A percentile compares a stretch with the other conserved stretches of the same genome.
These are phyloP conservation scores for Calvadosia cruxmelitensis DNA, from an alignment of 30 jellyfish, hydroid and myxozoan species.

Conservation along the genomic window DNA sequence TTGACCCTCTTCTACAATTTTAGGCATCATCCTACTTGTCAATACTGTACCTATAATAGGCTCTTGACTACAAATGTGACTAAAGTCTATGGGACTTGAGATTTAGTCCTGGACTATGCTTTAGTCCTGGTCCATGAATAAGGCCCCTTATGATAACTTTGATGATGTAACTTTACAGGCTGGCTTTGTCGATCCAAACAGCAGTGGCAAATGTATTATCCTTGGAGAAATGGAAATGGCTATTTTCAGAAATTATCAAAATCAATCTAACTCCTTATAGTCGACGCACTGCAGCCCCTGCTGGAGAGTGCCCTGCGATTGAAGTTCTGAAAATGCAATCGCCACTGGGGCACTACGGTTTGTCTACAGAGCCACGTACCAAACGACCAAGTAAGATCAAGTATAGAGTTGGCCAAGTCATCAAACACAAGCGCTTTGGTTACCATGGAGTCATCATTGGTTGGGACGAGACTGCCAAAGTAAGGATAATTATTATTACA, in stretches of 20 bases:
- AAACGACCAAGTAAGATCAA: conserved; percentile 55
- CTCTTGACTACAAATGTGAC: too few species aligned
- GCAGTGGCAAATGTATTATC: neutral
- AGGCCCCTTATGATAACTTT: too few species aligned
- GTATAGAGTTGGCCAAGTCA: conserved; percentile 87
- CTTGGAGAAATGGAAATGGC: neutral
- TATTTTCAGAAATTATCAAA: too few species aligned
- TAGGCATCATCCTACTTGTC: too few species aligned
- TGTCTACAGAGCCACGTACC: conserved; percentile 52
- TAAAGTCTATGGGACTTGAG: too few species aligned
- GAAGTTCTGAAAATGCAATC: conserved; percentile 56
- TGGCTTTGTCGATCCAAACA: neutral
- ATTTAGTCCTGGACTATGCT: too few species aligned
- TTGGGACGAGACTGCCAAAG: conserved; percentile 86
- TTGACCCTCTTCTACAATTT: too few species aligned
- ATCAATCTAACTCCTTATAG: neutral
- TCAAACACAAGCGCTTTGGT: conserved; percentile 73
- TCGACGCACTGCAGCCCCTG: neutral
- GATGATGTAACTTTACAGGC: too few species aligned
- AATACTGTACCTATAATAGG: too few species aligned
- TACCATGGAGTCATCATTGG: conserved; percentile 85
- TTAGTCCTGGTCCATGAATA: too few species aligned
- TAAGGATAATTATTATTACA: too few species aligned
- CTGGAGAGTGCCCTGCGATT: conserved; percentile 90
- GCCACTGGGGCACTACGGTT: conserved; percentile 68